Conservation (phyloP, 2,888 invertebrate genomes). For the Idaea aversata region DNA sequence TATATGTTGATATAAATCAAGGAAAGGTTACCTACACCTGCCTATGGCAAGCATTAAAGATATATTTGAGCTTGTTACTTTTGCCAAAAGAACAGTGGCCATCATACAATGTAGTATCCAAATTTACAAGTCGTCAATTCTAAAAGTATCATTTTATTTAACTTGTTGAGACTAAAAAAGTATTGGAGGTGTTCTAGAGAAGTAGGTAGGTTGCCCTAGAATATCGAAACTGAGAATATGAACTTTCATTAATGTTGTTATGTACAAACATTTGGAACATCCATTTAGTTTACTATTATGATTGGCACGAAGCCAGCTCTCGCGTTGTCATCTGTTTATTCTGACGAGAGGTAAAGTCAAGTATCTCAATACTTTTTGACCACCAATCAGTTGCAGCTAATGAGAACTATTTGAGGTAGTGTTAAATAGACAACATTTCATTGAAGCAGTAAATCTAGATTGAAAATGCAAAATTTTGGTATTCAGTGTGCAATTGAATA, state of each 20-base stretch:
- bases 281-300: conserved; percentile 22
- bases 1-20: neutral
- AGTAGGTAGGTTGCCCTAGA: neutral
- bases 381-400: conserved; percentile 17
- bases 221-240: neutral
- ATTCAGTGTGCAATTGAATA: neutral
- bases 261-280: conserved; percentile 9
- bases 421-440: neutral
- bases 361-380: conserved; percentile 32
- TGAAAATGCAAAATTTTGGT: too few species aligned
- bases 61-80: neutral
- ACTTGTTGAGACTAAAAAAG: neutral
- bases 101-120: neutral
- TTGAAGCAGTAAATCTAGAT: neutral
- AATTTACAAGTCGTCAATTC: neutral
- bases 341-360: conserved; percentile 39
- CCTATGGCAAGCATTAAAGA: neutral
- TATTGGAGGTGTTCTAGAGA: neutral
- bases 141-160: neutral
- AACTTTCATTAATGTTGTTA: neutral
- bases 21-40: neutral
- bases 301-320: conserved; percentile 57
- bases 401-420: neutral
- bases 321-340: conserved; percentile 48
- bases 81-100: neutral